A percentile compares a stretch with the other conserved stretches of the same genome.
Conservation (phyloP, 2,888 invertebrate species). For the Meiosimyza decipiens region DNA sequence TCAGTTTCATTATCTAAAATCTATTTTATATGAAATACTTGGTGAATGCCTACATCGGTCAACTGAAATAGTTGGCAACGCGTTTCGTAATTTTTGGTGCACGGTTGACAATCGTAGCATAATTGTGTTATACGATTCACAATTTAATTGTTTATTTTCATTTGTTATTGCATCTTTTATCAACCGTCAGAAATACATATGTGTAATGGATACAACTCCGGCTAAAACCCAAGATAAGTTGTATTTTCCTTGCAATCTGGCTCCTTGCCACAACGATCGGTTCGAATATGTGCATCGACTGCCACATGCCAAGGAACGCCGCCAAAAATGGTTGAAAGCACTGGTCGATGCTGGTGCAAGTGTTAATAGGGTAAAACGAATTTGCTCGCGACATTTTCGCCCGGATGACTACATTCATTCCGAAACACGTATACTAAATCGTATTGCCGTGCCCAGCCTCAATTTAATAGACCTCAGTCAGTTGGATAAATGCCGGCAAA, state of each 20-base stretch:
- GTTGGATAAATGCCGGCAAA: conserved; percentile 38
- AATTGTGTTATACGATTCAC: neutral
- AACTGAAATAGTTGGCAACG: too few species aligned
- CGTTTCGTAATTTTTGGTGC: too few species aligned
- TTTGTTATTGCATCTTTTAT: neutral
- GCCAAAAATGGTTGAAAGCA: conserved; percentile 45
- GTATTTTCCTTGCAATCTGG: conserved; percentile 44
- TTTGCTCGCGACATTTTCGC: conserved; percentile 54
- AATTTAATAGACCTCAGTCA: conserved; percentile 47
- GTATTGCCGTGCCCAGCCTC: conserved; percentile 50
- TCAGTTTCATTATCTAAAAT: too few species aligned
- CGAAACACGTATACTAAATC: conserved; percentile 51
- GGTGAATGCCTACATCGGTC: too few species aligned
- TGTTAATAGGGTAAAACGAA: conserved; percentile 28
- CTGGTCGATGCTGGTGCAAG: conserved; percentile 41
- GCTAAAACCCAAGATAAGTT: too few species aligned
- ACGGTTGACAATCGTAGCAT: too few species aligned
- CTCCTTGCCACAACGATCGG: conserved; percentile 48
- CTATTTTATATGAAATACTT: too few species aligned
- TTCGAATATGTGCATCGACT: conserved; percentile 53
- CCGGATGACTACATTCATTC: conserved; percentile 50
- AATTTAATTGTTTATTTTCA: neutral
- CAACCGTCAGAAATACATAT: too few species aligned
- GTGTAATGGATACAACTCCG: too few species aligned
- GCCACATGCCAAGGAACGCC: conserved; percentile 44